Percentiles rank a stretch among this genome's conserved stretches.
These are phyloP conservation scores for Acheta domesticus DNA, from an alignment of 2,888 invertebrate species.

Conservation along the genomic window DNA sequence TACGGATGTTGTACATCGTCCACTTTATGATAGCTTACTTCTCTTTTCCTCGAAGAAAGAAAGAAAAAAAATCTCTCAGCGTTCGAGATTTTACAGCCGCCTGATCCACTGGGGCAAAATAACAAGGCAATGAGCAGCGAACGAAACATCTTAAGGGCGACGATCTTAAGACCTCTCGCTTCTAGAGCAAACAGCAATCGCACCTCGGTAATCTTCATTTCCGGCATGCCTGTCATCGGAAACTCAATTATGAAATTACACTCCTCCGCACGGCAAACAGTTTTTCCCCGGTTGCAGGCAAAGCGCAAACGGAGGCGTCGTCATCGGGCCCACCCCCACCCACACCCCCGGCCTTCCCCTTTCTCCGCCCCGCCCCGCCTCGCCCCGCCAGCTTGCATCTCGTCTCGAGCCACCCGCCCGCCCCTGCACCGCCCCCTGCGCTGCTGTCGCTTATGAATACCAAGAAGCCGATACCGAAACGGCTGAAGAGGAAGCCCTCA, in stretches of 20 bases:
- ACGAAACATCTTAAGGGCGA: no score
- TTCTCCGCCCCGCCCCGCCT: not conserved
- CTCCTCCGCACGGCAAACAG: slow-evolving; percentile 5
- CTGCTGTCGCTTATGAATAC: slow-evolving; percentile 18
- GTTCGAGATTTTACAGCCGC: no score
- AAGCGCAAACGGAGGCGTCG: not conserved
- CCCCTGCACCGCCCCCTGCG: not conserved
- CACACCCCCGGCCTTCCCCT: not conserved
- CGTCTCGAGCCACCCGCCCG: not conserved
- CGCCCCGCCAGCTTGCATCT: not conserved
- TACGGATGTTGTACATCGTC: no score
- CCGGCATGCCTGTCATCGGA: not conserved
- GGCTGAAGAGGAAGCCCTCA: not conserved
- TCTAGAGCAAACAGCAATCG: not conserved
- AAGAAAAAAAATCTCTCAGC: no score
- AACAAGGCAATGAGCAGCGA: no score
- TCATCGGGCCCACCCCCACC: not conserved
- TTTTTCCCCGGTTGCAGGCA: not conserved
- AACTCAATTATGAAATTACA: slow-evolving; percentile 11
- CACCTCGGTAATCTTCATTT: not conserved
- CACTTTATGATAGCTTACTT: no score
- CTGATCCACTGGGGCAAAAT: no score
- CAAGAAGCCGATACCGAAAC: not conserved
- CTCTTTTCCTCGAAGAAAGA: no score
- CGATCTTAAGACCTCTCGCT: no score